Evolutionary conservation across 2,888 invertebrate species (phyloP), one percentile per base, ranked within the genome.

Genomic region (Tridacna crocea): DNA sequence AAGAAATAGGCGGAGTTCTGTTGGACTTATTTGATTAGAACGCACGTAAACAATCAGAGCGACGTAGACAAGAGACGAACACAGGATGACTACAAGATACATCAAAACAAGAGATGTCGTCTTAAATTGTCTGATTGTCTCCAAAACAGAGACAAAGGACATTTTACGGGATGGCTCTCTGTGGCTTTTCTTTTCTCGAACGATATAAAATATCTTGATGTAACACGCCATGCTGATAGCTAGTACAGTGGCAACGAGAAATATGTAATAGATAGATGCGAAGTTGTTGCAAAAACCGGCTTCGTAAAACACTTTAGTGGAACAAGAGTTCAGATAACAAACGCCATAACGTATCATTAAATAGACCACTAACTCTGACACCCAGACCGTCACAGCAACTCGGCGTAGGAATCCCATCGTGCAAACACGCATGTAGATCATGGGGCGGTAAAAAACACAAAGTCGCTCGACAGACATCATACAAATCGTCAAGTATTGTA

Each of bases 391-490:
- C 19, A 36, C 22, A 13, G 73, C 24, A 11, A 74, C 10, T 17
- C 46, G 17, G 22, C 70, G 55, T 2, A 55, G 46, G 0, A 70
- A 19, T 26, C 17, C 22, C 13, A 24, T 17, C 19, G 79, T 68
- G 12, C 66, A 46, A 8, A 46, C 19, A 10, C 60, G 66, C 15
- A 79, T n/a, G 58, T 79, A 78, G 12, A 47, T n/a, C 72, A 78
- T 72, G 11, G 77, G 77, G 6, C 55, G 55, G 26, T 51, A 65
- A 47, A 79, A 79, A 22, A 79, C 46, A 2, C 63, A 24, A 17
- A 66, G 68, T 17, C 79, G 26, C 36, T 79, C 79, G 13, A 68
- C 19, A 12, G 79, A 47, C 74, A 79, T 68, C 60, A 79, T 60
- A 1, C 66, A 36, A 12, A 75, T 26, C 26, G 66, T 75, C 8